Evolutionary conservation across 2,113 vertebrate genomes (phyloP), one percentile per base, ranked within the genome.

Genomic region (Rhinoptilus africanus): DNA sequence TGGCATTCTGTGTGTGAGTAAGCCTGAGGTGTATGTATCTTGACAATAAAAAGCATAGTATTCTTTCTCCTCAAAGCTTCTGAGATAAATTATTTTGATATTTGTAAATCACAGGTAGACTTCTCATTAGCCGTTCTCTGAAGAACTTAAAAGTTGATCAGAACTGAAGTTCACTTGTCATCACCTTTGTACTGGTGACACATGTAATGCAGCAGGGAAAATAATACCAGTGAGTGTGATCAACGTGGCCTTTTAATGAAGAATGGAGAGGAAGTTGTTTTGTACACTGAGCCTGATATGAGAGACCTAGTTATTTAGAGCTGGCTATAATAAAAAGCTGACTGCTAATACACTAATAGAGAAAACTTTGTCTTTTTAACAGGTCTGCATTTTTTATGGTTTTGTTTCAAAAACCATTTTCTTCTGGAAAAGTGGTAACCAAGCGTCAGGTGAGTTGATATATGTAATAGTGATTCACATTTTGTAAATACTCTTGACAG

Each of bases 331-430:
- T 76, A 62, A 64, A 89, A 91, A 76, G 6, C 34, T 67, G 59
- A 43, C 34, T 78, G 48, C 30, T 77, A 37, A 35, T 81, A 64
- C 54, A 51, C 48, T 95, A 60, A 95, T 35, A 80, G 41, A 93
- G 35, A 97, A 97, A 96, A 56, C 56, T 85, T 50, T 89, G 48
- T 91, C 83, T 76, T 45, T 83, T 71, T 78, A 35, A 93, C 94
- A 99, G 99, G 97, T 99, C 98, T 98, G 99, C 99, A 22, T 81
- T 99, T 97, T 97, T 99, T 97, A 98, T 99, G 98, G 98, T 99
- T 98, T 99, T 99, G 97, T 99, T 99, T 98, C 99, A 99, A 99
- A 99, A 99, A 89, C 99, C 99, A 20, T 99, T 99, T 97, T 99
- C 99, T 56, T 99, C 99, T 94, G 99, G 99, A 73, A 99, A 99